Conservation (phyloP, 2,888 invertebrate genomes). For the Drosophila acutilabella region DNA sequence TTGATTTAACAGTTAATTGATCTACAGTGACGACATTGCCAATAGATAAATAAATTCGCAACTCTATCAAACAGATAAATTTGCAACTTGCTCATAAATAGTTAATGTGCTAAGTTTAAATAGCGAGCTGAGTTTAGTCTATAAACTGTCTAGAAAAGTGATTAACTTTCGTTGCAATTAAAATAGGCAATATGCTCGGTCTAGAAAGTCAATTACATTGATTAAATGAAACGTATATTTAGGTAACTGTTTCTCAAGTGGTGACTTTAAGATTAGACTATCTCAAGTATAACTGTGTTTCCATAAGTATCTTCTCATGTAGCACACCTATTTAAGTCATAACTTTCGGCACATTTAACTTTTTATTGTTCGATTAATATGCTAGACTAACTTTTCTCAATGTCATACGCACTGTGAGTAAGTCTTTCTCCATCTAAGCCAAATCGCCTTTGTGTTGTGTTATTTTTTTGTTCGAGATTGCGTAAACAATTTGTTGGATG, state of each 20-base stretch:
- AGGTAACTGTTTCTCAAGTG: not conserved
- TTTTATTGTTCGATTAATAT: constrained; percentile 12
- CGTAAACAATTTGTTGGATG: constrained; percentile 41
- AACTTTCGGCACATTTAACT: constrained; percentile 10
- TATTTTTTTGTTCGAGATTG: constrained; percentile 4
- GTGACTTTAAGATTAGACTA: not conserved
- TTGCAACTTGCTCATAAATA: constrained; percentile 52
- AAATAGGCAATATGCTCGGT: constrained; percentile 5
- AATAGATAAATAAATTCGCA: constrained; percentile 25
- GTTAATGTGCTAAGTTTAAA: constrained; percentile 55
- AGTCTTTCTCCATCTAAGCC: constrained; percentile 14
- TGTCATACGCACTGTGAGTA: constrained; percentile 5
- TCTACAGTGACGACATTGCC: constrained; percentile 62
- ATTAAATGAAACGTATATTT: too few relatives aligned
- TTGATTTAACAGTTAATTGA: constrained; percentile 80
- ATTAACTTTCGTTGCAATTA: not conserved
- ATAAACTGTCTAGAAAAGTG: not conserved
- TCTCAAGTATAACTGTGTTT: too few relatives aligned
- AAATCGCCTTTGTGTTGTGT: constrained; percentile 15
- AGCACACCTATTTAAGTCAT: constrained; percentile 5
- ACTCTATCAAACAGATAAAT: constrained; percentile 23
- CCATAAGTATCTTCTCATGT: not conserved
- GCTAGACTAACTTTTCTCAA: constrained; percentile 24
- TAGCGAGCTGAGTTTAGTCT: constrained; percentile 3
- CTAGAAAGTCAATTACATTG: too few relatives aligned